Percentiles rank a stretch among this genome's conserved stretches.
These are phyloP conservation scores for Yoshiicerus persimilis DNA, from an alignment of 1,140 invertebrate genomes.

Conservation along the genomic window DNA sequence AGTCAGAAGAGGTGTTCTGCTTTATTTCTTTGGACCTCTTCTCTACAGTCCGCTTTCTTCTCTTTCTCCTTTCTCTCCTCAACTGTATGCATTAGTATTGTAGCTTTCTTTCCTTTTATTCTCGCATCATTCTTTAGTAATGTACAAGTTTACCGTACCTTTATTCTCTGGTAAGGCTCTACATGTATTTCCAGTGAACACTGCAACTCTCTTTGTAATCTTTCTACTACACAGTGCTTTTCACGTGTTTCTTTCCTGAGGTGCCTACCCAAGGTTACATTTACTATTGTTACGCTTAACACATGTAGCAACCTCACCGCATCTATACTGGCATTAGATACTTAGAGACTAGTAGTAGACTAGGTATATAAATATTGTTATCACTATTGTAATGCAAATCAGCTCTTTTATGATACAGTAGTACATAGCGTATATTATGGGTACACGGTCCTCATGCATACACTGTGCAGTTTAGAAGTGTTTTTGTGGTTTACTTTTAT, in stretches of 20 bases:
- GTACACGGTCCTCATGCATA: too few species aligned
- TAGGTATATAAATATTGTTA: not conserved
- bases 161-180: not conserved
- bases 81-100: not conserved
- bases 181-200: not conserved
- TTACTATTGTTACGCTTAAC: not conserved
- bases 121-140: not conserved
- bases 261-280: not conserved
- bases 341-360: too few species aligned
- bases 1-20: conserved; percentile 38
- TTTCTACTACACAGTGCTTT: not conserved
- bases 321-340: too few species aligned
- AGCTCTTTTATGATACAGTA: too few species aligned
- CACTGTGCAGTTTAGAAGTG: too few species aligned
- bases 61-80: not conserved
- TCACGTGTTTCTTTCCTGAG: not conserved
- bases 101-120: not conserved
- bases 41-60: not conserved
- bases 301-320: not conserved
- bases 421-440: too few species aligned
- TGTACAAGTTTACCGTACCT: not conserved
- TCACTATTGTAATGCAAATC: not conserved
- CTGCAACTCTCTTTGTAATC: not conserved
- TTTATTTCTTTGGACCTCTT: conserved; percentile 33
- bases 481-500: too few species aligned